Percentiles rank a stretch among this genome's conserved stretches.
These are phyloP conservation scores for Oncorhynchus keta DNA, from an alignment of 2,113 vertebrate species.

Conservation along the genomic window DNA sequence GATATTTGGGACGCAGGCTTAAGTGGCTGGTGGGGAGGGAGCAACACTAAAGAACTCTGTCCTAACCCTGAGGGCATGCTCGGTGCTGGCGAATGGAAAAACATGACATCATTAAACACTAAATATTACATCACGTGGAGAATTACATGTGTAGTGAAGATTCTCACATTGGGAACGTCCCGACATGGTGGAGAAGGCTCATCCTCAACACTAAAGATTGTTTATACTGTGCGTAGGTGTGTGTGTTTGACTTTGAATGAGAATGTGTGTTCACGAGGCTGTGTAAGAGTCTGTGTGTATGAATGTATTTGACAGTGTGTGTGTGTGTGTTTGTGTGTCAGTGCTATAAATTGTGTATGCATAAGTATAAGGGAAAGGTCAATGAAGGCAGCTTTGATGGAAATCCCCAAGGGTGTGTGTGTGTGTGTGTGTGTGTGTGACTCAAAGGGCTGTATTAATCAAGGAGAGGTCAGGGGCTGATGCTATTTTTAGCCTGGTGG, in stretches of 20 bases:
- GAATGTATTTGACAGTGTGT: neutral
- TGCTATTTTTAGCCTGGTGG: slow-evolving; percentile 58
- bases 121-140: neutral
- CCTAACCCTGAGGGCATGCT: neutral
- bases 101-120: neutral
- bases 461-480: slow-evolving; percentile 25
- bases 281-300: neutral
- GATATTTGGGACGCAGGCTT: neutral
- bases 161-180: neutral
- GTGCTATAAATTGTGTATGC: neutral
- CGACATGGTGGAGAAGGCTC: neutral
- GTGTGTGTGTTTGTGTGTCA: neutral
- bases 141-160: neutral
- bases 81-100: neutral
- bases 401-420: neutral
- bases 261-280: neutral
- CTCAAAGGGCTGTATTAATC: slow-evolving; percentile 5
- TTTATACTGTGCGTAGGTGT: neutral
- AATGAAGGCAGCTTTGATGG: neutral
- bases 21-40: neutral
- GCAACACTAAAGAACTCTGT: neutral
- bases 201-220: neutral
- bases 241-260: neutral
- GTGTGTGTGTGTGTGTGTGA: neutral
- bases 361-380: neutral